A percentile compares a stretch with the other conserved stretches of the same genome.
These are phyloP conservation scores for Syrmaticus mikado DNA, from an alignment of 2,113 vertebrate genomes.

Conservation along the genomic window DNA sequence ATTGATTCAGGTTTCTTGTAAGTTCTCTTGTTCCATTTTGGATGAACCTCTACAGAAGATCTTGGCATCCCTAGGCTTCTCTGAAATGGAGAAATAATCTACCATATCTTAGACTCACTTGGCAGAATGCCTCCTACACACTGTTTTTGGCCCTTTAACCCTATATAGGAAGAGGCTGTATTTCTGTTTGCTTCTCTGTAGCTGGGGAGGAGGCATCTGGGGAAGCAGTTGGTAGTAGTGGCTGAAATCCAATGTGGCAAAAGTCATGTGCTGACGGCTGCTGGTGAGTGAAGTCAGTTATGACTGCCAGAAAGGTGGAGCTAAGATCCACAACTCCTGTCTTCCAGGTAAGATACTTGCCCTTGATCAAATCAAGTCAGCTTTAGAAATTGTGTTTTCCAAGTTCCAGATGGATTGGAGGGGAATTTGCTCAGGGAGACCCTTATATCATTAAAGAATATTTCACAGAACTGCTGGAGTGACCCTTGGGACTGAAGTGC, in stretches of 20 bases:
- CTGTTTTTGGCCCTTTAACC: background rate
- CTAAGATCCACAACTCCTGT: conserved; percentile 16
- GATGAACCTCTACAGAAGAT: background rate
- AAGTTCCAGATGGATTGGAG: background rate
- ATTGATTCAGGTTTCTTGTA: background rate
- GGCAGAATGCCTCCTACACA: accelerated
- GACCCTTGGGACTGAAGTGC: background rate
- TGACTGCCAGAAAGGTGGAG: background rate
- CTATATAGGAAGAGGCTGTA: background rate
- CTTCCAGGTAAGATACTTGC: conserved; percentile 54
- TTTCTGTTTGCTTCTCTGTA: conserved; percentile 47
- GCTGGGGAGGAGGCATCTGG: conserved; percentile 11
- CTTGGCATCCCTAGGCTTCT: background rate
- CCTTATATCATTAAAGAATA: background rate
- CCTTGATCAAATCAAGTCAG: background rate
- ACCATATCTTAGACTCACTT: background rate
- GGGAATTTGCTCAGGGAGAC: background rate
- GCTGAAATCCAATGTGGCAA: conserved; percentile 10
- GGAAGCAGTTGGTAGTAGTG: background rate
- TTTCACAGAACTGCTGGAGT: background rate
- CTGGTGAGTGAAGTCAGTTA: conserved; percentile 30
- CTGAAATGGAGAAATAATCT: background rate
- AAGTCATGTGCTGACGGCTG: background rate
- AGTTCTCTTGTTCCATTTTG: background rate
- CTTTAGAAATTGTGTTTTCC: background rate